Base-by-base conservation (phyloP, 2,888 invertebrate species). In the Hirudinaria manillensis region DNA sequence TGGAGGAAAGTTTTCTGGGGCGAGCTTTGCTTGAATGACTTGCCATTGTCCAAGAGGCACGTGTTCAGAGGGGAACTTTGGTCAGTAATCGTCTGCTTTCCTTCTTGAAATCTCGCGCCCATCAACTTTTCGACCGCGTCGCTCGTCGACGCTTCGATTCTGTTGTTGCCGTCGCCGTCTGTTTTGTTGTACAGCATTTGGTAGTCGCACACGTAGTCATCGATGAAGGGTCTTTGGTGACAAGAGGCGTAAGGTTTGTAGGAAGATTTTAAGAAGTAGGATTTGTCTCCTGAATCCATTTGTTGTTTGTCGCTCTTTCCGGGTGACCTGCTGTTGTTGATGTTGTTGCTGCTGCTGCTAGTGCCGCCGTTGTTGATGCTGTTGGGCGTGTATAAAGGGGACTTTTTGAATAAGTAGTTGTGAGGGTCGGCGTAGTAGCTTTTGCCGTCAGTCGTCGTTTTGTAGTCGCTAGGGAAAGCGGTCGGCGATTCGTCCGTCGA, bases 391-490 rank as follows among this genome's bases (percentile, higher is more conserved):
- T 61, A 61, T 10, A 61, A 1, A 10, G 61, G 61, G 24, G 61
- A 61, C 61, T 29, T 61, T 61, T 61, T 61, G 61, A 61, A 61
- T 45, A 45, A 45, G 61, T 61, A 61, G 61, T 61, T 61, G 24
- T 61, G 61, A 29, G 61, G 10, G 7, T 61, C 61, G 10, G 45
- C 10, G 13, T 45, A 45, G 45, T 45, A 45, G 16, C 16, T 45
- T 16, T 45, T 45, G 45, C 45, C 45, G 45, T 45, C 45, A 45
- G 45, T 16, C 7, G 53, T 53, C 21, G 61, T 7, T 29, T 61
- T 61, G 61, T 27, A 61, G 61, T 61, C 61, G 19, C 13, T 10
- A 7, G 61, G 7, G 29, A 61, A 61, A 10, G 21, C 61, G n/a
- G 61, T 29, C 21, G 53, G 13, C 13, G 24, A 24, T 3, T 61